A percentile compares a stretch with the other conserved stretches of the same genome.
phyloP scores from a whole-genome alignment of 2,888 invertebrate genomes.

The Hybos culiciformis region DNA sequence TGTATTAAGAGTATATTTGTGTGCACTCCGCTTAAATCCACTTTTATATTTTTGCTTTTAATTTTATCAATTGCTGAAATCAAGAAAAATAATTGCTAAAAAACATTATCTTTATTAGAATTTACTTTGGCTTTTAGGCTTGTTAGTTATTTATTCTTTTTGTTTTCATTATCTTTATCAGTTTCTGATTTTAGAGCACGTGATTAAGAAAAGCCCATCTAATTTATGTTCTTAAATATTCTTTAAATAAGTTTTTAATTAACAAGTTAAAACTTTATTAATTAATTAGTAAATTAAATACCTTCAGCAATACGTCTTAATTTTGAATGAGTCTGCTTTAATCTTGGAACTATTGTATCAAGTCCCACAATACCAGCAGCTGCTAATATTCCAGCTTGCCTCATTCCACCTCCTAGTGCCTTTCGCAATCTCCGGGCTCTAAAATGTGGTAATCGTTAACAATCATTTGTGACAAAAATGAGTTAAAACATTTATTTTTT shows the following conservation, averaged over 20 bases:
- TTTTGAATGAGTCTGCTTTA: conserved; percentile 62
- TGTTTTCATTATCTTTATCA: too few species aligned
- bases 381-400: conserved; percentile 82
- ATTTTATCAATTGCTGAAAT: conserved; percentile 47
- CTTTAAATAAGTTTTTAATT: not conserved
- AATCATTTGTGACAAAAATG: not conserved
- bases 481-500: not conserved
- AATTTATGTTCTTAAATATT: too few species aligned
- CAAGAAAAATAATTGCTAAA: conserved; percentile 1
- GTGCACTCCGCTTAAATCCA: conserved; percentile 48
- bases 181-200: too few species aligned
- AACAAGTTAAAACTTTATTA: not conserved
- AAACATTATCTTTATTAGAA: too few species aligned
- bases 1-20: conserved; percentile 64
- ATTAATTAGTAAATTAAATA: conserved; percentile 23
- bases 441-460: not conserved
- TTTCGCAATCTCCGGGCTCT: conserved; percentile 73
- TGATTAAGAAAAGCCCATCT: too few species aligned
- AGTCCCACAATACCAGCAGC: conserved; percentile 78
- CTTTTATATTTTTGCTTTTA: conserved; percentile 45
- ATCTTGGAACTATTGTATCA: conserved; percentile 57
- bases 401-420: conserved; percentile 85
- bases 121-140: not conserved
- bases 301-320: conserved; percentile 54
- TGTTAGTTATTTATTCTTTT: too few species aligned